Evolutionary conservation across 2,888 invertebrate species (phyloP).

Genomic region (Hedya salicella): DNA sequence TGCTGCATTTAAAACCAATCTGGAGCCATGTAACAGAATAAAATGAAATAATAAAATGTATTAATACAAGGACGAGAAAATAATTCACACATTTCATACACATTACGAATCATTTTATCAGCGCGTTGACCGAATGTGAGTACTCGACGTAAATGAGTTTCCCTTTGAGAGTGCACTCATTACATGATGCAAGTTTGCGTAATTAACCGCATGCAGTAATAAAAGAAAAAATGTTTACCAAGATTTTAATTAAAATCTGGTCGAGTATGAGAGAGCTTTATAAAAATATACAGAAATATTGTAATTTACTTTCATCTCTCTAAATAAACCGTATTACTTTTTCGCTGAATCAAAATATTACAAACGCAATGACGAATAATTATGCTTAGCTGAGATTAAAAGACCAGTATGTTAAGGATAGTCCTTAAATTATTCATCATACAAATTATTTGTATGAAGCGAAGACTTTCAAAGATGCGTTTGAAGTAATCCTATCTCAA

Average conservation of each 20-base stretch:
- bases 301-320: slow-evolving; percentile 1
- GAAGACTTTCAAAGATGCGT: too few species aligned
- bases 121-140: not conserved
- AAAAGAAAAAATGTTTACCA: slow-evolving; percentile 8
- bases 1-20: too few species aligned
- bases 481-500: too few species aligned
- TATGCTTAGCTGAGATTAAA: not conserved
- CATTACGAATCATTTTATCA: too few species aligned
- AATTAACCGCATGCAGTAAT: slow-evolving; percentile 19
- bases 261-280: slow-evolving; percentile 2
- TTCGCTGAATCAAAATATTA: not conserved
- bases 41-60: too few species aligned
- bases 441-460: too few species aligned
- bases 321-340: not conserved
- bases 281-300: not conserved
- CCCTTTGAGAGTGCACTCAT: slow-evolving; percentile 16
- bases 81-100: too few species aligned
- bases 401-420: not conserved
- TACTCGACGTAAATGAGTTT: not conserved
- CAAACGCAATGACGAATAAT: not conserved
- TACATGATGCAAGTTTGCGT: slow-evolving; percentile 27
- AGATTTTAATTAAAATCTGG: slow-evolving; percentile 19
- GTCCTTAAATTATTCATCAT: not conserved
- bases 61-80: too few species aligned
- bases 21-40: too few species aligned